Evolutionary conservation across 2,888 invertebrate genomes (phyloP).

Genomic region (Drosophila paranaensis): DNA sequence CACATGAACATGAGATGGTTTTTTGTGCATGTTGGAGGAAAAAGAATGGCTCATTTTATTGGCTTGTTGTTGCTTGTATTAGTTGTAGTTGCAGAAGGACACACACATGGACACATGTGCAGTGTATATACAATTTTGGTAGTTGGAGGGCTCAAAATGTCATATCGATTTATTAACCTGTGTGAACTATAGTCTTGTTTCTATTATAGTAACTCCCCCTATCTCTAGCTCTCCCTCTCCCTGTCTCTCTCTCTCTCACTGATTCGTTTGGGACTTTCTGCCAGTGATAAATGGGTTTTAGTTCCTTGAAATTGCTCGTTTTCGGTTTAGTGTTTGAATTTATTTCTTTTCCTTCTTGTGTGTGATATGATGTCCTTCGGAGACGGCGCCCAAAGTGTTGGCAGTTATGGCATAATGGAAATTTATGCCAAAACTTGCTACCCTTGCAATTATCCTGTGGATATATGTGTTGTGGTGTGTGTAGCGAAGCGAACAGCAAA

Average conservation of each 20-base stretch:
- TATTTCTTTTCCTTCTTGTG: slow-evolving; percentile 51
- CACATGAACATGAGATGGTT: slow-evolving; percentile 20
- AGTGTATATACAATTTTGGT: slow-evolving; percentile 16
- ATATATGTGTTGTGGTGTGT: slow-evolving; percentile 45
- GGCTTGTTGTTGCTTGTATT: slow-evolving; percentile 57
- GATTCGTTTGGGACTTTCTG: slow-evolving; percentile 10
- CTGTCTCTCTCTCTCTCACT: background rate
- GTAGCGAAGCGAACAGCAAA: slow-evolving; percentile 7
- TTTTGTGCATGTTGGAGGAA: slow-evolving; percentile 22
- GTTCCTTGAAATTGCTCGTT: slow-evolving; percentile 74
- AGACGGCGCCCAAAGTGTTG: slow-evolving; percentile 52
- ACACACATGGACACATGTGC: background rate
- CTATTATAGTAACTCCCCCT: slow-evolving; percentile 4
- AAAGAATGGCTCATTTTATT: slow-evolving; percentile 76
- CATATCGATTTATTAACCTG: slow-evolving; percentile 82
- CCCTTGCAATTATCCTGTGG: slow-evolving; percentile 66
- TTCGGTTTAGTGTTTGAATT: slow-evolving; percentile 71
- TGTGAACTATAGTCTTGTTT: slow-evolving; percentile 74
- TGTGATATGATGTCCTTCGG: slow-evolving; percentile 26
- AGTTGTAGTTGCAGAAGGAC: slow-evolving; percentile 32
- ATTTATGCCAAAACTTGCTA: slow-evolving; percentile 69
- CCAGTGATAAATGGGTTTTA: slow-evolving; percentile 67
- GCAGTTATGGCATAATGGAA: slow-evolving; percentile 70
- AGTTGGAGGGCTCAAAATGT: slow-evolving; percentile 64
- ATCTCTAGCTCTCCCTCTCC: background rate